Evolutionary conservation across 2,888 invertebrate genomes (phyloP), one percentile per base, ranked within the genome.

Genomic region (Philereme transversata): DNA sequence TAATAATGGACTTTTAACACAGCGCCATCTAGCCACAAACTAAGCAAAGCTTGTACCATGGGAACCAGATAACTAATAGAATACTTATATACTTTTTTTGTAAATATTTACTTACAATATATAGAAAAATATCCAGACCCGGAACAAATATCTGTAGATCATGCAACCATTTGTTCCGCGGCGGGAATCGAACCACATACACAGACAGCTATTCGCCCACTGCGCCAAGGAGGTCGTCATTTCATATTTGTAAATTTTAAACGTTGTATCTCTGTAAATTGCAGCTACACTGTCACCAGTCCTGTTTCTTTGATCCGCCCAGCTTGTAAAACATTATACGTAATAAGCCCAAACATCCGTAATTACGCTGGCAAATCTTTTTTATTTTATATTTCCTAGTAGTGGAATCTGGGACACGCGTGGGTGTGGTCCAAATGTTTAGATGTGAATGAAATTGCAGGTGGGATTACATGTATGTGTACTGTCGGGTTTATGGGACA

Each of bases 301-400:
- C 45, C 8, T 8, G 45, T 54, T 58, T 36, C 57, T 62, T 62
- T 62, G 62, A 62, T 54, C 57, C 45, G 34, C 45, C 40, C 38
- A 56, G 33, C 43, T 38, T 50, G 43, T 56, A 41, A 43, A 54
- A 51, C 38, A 62, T 53, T 43, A 57, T 43, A 53, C 51, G 11
- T 46, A 45, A 49, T 53, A 57, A 57, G 50, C 45, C 49, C 54
- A 62, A 65, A 62, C 65, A 62, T 64, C 57, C 64, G 67, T 53
- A 54, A 62, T 51, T 51, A 54, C 49, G 10, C 36, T 22, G 46
- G 45, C 49, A 47, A 55, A 55, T 51, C 44, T 55, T 41, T 57
- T 56, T 60, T 56, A 58, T 58, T 48, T 58, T 55, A 58, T 48
- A 52, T 59, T 63, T 59, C 58, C 51, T 63, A 48, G 57, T 45